Base-by-base conservation (phyloP, 2,797 vertebrate genomes). In the Orestias chungarensis region DNA sequence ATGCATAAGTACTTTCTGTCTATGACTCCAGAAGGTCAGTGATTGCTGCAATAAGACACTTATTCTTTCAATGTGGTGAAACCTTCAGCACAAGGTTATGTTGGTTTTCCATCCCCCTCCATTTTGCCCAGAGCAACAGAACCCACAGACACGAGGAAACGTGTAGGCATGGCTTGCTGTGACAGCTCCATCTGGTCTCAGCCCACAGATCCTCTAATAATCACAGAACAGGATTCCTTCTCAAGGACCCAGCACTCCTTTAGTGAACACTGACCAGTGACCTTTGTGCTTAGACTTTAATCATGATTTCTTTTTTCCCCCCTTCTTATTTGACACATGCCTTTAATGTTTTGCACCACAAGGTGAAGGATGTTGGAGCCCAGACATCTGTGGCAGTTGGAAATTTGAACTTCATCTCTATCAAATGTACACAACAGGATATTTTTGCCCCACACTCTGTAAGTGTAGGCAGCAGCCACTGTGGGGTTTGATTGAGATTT, bases 161-260 rank as follows among this genome's bases (percentile, higher is more conserved):
- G 78, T 81, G 82, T 73, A 78, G 74, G 84, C 80, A 89, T 87
- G 85, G 74, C 81, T 91, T 79, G 80, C 64, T 67, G 70, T 82
- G 89, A 92, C 91, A 86, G 89, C 84, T 88, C 90, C 91, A 92
- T 91, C 92, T 92, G 88, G 88, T 88, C 81, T 72, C 74, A 4
- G 76, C 81, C 76, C 71, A 75, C 71, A n/a, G 80, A 79, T 80
- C 70, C 64, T 79, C 75, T 85, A 87, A 88, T 88, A 86, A 92
- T 89, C 84, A 87, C 78, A 85, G 82, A 86, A 75, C 67, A 75
- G 82, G 78, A 82, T 82, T 85, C 84, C 78, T 74, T 87, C 81
- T 83, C 83, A 80, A 88, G 81, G 83, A 82, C 81, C 82, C 52
- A 23, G 46, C 1, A 17, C 75, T 86, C 54, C 35, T 74, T 78